Percentiles rank a stretch among this genome's conserved stretches.
These are phyloP conservation scores for Megaceryle alcyon DNA, from an alignment of 2,797 vertebrate genomes.

Conservation along the genomic window DNA sequence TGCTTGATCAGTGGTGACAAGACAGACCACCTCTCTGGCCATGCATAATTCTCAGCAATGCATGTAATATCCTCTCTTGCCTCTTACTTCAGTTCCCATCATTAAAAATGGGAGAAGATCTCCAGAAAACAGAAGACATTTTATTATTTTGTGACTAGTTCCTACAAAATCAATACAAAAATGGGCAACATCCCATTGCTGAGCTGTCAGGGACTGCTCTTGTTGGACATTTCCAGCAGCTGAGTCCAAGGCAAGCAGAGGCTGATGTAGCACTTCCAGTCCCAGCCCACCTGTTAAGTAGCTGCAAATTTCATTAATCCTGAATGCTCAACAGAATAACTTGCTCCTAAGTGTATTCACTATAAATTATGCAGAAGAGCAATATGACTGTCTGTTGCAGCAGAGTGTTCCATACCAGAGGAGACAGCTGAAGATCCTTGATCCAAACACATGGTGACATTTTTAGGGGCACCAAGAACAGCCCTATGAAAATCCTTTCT, in stretches of 20 bases:
- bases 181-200: not conserved
- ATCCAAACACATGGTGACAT: not conserved
- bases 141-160: not conserved
- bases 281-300: not conserved
- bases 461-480: not conserved
- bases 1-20: not conserved
- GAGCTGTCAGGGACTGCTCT: not conserved
- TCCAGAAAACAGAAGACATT: not conserved
- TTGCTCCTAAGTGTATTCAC: not conserved
- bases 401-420: not conserved
- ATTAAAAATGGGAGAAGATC: not conserved
- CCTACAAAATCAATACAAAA: not conserved
- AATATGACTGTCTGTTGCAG: not conserved
- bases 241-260: not conserved
- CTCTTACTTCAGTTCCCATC: not conserved
- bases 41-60: not conserved
- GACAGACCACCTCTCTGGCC: not conserved
- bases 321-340: not conserved
- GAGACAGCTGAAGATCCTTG: not conserved
- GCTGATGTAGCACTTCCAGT: not conserved
- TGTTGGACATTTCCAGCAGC: not conserved
- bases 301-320: not conserved
- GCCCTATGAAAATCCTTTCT: not conserved
- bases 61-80: not conserved
- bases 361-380: constrained; percentile 19